Conservation (phyloP, 2,888 invertebrate species). For the Barypeithes pellucidus region DNA sequence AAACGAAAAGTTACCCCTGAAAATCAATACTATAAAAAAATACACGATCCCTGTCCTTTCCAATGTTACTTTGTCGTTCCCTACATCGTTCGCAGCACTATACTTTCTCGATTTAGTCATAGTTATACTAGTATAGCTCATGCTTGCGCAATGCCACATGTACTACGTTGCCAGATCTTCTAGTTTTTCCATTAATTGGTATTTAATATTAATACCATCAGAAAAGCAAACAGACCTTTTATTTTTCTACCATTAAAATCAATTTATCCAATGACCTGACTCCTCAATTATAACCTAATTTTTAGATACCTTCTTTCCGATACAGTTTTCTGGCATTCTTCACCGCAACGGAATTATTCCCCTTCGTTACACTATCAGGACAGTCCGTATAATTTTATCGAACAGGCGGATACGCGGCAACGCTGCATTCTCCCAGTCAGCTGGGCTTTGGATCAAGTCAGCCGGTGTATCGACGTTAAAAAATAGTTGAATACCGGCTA, state of each 20-base stretch:
- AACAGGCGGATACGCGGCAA: conserved; percentile 19
- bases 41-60: too few species aligned
- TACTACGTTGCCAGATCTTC: conserved; percentile 22
- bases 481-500: conserved; percentile 52
- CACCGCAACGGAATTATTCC: too few species aligned
- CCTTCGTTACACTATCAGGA: too few species aligned
- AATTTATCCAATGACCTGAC: too few species aligned
- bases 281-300: too few species aligned
- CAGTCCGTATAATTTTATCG: background rate
- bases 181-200: too few species aligned
- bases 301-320: too few species aligned
- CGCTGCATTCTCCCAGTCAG: conserved; percentile 41
- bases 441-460: conserved; percentile 50
- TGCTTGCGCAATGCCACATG: conserved; percentile 39
- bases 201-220: too few species aligned
- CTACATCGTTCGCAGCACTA: conserved; percentile 28
- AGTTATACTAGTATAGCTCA: background rate
- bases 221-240: too few species aligned
- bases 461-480: conserved; percentile 53
- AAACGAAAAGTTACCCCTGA: background rate
- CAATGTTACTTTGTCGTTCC: background rate
- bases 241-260: too few species aligned
- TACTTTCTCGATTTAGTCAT: conserved; percentile 22
- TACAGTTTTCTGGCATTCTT: too few species aligned
- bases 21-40: too few species aligned